Evolutionary conservation across 2,113 vertebrate species (phyloP), one percentile per base, ranked within the genome.

Genomic region (Mesembrinibis cayennensis): DNA sequence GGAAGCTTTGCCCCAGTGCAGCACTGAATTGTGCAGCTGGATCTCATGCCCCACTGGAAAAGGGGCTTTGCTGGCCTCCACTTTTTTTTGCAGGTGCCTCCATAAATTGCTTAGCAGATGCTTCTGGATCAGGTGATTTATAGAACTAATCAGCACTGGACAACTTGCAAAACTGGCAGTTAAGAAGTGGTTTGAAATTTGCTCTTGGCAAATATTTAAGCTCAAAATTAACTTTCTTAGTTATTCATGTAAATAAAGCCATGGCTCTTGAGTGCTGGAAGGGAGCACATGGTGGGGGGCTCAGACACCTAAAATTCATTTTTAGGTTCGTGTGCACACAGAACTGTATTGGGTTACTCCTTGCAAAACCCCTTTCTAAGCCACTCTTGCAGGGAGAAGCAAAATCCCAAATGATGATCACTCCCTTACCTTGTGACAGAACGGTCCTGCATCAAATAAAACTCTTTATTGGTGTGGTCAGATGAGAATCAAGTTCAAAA

Each of bases 181-280:
- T 50, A 30, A 40, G 11, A 53, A 90, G 7, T 34, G 49, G 23
- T 44, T 73, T 58, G 82, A 53, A 81, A 87, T 94, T 87, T 81
- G 83, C 32, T 89, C 72, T 70, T 14, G 53, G 80, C 59, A 95
- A 95, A 95, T 83, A 87, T 53, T 74, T 44, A 56, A 58, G 38
- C 45, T 95, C 40, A 49, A 65, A 91, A 96, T 66, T 10, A 87
- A 66, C 72, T 86, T 93, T 71, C 44, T 47, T 74, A 62, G 26
- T 53, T 83, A 70, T 44, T 77, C 50, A 45, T 25, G 47, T 53
- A 90, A 78, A 67, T 82, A 63, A 47, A 82, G 50, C 66, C 0
- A 0, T 32, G 8, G 30, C 38, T 79, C 53, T 59, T 27, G 30
- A 55, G 38, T 30, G 22, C 32, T 67, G n/a, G 74, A 66, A 71